Evolutionary conservation across 1,140 invertebrate species (phyloP).

Genomic region (Drosophila busckii): DNA sequence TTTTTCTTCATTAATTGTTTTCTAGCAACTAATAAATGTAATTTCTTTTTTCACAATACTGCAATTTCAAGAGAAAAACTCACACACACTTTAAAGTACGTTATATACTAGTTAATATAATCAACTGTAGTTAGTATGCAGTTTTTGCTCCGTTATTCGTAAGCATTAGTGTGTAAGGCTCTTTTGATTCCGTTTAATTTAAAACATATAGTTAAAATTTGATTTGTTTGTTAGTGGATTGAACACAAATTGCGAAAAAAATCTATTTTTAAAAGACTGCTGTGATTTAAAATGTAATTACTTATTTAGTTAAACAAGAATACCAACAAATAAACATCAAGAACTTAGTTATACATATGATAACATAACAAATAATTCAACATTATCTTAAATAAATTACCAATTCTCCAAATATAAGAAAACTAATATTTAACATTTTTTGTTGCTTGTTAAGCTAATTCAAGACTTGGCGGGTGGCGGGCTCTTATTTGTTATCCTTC

Average conservation of each 20-base stretch:
- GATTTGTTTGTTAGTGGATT: conserved; percentile 49
- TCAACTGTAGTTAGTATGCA: conserved; percentile 49
- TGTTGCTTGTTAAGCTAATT: not conserved
- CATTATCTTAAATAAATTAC: conserved; percentile 77
- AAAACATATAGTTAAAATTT: conserved; percentile 47
- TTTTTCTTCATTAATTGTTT: conserved; percentile 50
- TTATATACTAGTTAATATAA: conserved; percentile 26
- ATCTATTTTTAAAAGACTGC: conserved; percentile 78
- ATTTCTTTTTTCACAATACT: no score
- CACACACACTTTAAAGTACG: conserved; percentile 20
- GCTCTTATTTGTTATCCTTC: no score
- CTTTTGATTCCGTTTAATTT: conserved; percentile 66
- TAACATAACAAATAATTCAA: conserved; percentile 66
- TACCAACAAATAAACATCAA: conserved; percentile 50
- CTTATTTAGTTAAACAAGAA: conserved; percentile 56
- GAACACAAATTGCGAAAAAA: conserved; percentile 66
- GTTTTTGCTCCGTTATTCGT: conserved; percentile 54
- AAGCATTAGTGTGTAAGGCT: conserved; percentile 59
- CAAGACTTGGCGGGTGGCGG: not conserved
- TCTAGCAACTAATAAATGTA: conserved; percentile 47
- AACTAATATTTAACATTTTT: not conserved
- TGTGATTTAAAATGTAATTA: conserved; percentile 78
- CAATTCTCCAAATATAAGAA: conserved; percentile 51
- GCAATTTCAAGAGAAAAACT: no score
- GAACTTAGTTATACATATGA: conserved; percentile 67